Conservation (phyloP, 2,888 invertebrate species). For the Acanthosoma haemorrhoidale region DNA sequence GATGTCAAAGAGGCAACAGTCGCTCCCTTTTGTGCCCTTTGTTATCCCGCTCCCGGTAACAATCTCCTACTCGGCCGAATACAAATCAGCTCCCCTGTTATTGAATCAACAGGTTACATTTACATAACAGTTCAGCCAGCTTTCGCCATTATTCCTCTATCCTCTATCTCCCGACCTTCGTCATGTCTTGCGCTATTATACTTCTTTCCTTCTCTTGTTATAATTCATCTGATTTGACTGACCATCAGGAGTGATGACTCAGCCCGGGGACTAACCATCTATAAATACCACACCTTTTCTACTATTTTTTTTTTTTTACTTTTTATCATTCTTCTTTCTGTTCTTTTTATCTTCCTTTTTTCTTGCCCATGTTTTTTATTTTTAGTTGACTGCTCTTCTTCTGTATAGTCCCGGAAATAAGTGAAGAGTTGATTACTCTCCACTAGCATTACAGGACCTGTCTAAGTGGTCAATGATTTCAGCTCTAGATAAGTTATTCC, state of each 20-base stretch:
- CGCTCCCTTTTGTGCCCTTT: slow-evolving; percentile 11
- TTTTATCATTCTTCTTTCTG: background rate
- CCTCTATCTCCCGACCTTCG: background rate
- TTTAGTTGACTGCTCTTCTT: no score
- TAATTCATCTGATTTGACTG: slow-evolving; percentile 25
- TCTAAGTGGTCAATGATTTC: no score
- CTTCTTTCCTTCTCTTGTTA: background rate
- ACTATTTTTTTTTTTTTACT: background rate
- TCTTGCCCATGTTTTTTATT: no score
- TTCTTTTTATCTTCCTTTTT: background rate
- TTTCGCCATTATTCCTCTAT: slow-evolving; percentile 14
- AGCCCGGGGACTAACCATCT: slow-evolving; percentile 13
- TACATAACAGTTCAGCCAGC: slow-evolving; percentile 25
- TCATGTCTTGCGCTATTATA: background rate
- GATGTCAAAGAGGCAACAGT: slow-evolving; percentile 7
- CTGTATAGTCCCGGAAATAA: no score
- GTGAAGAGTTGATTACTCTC: no score
- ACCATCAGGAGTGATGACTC: slow-evolving; percentile 21
- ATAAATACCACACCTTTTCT: slow-evolving; percentile 17
- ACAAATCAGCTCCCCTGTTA: slow-evolving; percentile 15
- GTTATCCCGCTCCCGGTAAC: background rate
- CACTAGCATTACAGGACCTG: no score
- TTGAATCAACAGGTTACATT: background rate
- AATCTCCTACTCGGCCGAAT: slow-evolving; percentile 16
- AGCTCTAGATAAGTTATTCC: no score